These are phyloP conservation scores for Monopis laevigella DNA, from an alignment of 2,888 invertebrate genomes.

Conservation along the genomic window DNA sequence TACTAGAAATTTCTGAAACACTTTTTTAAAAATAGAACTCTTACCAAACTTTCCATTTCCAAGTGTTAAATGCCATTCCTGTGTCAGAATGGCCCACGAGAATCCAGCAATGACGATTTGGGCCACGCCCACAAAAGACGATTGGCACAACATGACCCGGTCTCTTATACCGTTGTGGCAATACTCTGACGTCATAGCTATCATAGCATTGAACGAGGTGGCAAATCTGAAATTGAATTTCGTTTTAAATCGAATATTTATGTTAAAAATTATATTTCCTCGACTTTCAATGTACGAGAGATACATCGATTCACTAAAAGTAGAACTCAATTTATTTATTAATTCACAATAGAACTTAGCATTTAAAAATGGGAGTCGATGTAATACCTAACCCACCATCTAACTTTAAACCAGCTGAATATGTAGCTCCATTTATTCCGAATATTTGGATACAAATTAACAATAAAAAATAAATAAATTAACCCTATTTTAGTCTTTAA, in stretches of 20 bases:
- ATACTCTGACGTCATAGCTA: slow-evolving; percentile 40
- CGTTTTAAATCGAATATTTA: background rate
- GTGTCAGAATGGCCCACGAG: slow-evolving; percentile 38
- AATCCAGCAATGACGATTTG: slow-evolving; percentile 33
- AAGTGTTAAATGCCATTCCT: slow-evolving; percentile 35
- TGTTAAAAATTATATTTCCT: no score
- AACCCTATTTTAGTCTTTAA: no score
- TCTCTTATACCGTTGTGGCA: slow-evolving; percentile 42
- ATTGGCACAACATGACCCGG: slow-evolving; percentile 35
- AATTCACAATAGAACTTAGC: no score
- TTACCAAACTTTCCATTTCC: slow-evolving; percentile 37
- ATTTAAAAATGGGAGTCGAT: no score
- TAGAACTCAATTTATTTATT: no score
- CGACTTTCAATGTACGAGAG: no score
- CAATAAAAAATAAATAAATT: no score
- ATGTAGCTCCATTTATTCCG: no score
- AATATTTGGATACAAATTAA: no score
- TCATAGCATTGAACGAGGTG: slow-evolving; percentile 34
- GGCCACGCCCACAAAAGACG: slow-evolving; percentile 31
- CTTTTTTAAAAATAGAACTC: slow-evolving; percentile 12
- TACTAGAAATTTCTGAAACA: background rate
- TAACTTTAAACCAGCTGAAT: no score
- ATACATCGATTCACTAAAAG: no score
- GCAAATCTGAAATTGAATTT: slow-evolving; percentile 34
- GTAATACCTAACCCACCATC: no score